Base-by-base conservation (phyloP, 2,888 invertebrate genomes). In the Noctua comes region DNA sequence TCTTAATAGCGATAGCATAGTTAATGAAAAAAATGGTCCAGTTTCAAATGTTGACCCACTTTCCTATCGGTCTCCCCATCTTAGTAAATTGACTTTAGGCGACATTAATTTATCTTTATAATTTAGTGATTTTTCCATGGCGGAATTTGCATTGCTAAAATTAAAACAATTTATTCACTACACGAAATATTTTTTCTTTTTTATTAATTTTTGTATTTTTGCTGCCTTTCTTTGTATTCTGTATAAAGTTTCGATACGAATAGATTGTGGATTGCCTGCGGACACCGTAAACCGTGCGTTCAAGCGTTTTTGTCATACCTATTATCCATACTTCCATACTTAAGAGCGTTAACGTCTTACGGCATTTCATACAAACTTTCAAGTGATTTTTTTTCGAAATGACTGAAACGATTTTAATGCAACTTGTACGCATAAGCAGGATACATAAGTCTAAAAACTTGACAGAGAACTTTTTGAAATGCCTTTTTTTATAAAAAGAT, bases 31-130 rank as follows among this genome's bases (percentile, higher is more conserved):
- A 88, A 84, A 73, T 65, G 80, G 36, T 74, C 73, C 79, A 82
- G 51, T 86, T 86, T 73, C 65, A 77, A 85, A 73, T 76, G 69
- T 69, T 89, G 88, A 88, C 87, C 84, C 62, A 87, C 68, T 86
- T 86, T 77, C 72, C 8, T 64, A 59, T 65, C 40, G 21, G 62
- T 64, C 74, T 64, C 74, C 40, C 43, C 69, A 68, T 70, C 51
- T 73, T 70, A 43, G 48, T 70, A 69, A 76, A 75, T 76, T 76
- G 78, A 86, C 76, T 78, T 80, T 64, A 65, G 36, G 62, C 11
- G 31, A 74, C 54, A 76, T 73, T 62, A 69, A 85, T 79, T 80
- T 64, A 77, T 81, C 70, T 57, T 77, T 69, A 71, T 73, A 31
- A 54, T 65, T 62, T 64, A 0, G 36, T 24, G 54, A 48, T 62